phyloP scores from a whole-genome alignment of 23 tunicate genomes.

The Clavelina lepadiformis region DNA sequence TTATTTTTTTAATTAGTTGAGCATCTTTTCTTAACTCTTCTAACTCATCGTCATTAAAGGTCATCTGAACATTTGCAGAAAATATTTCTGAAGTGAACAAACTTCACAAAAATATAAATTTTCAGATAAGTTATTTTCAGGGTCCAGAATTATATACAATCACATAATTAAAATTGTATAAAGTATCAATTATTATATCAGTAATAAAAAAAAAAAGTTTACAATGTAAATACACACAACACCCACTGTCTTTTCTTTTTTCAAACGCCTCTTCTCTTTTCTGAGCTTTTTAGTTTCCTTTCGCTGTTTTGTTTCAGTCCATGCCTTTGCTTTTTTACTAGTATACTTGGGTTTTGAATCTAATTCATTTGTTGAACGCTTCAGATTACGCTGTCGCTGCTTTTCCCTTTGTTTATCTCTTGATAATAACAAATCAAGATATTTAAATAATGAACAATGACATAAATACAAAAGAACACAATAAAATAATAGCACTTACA shows the following conservation, averaged over 20 bases:
- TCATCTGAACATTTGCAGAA: no score
- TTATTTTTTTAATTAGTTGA: slow-evolving; percentile 55
- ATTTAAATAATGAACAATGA: no score
- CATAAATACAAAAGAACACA: no score
- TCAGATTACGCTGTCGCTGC: slow-evolving; percentile 35
- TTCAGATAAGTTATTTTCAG: background rate
- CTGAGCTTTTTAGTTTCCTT: slow-evolving; percentile 68
- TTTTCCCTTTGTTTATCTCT: slow-evolving; percentile 73
- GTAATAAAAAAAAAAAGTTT: no score
- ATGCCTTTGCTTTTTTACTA: slow-evolving; percentile 60
- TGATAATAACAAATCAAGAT: no score
- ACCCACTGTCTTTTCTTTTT: slow-evolving; percentile 53
- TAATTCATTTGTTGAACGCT: slow-evolving; percentile 29
- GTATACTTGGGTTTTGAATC: slow-evolving; percentile 28
- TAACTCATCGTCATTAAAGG: slow-evolving; percentile 55
- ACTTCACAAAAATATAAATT: background rate
- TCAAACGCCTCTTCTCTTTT: slow-evolving; percentile 26
- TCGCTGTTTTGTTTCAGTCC: slow-evolving; percentile 57
- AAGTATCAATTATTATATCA: no score
- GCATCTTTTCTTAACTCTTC: slow-evolving; percentile 74
- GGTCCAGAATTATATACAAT: background rate
- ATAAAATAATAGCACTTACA: no score
- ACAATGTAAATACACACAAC: background rate
- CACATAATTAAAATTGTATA: no score
- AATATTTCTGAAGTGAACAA: no score